Evolutionary conservation across 2,113 vertebrate genomes (phyloP), one percentile per base, ranked within the genome.

Genomic region (Datnioides undecimradiatus): DNA sequence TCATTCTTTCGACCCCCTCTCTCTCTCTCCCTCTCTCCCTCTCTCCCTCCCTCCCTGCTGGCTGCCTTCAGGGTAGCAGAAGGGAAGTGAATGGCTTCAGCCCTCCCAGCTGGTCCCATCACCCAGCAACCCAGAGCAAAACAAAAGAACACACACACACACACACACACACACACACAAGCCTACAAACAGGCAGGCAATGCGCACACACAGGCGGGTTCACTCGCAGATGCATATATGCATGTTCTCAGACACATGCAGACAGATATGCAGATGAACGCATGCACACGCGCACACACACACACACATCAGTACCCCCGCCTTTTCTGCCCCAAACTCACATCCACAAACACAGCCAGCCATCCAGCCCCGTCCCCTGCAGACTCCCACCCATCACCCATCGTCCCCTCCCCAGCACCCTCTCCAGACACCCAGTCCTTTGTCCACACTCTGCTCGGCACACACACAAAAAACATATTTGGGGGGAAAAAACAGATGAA

Each of bases 91-190:
- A 95, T 93, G 90, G 93, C 92, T 93, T 92, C 89, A 88, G 87
- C 93, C 92, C 93, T 93, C 91, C 91, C 95, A 95, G 95, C 95
- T 95, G 95, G 94, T 95, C 92, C 91, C 91, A 92, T 95, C 91
- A 91, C 94, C 93, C 93, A 80, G 94, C 94, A 95, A 95, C 94
- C 80, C 80, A 92, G 86, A 92, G 76, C 91, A 93, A 94, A 94
- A 95, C 94, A 94, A 95, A 93, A 91, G 92, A 93, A 89, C 81
- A 79, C 87, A 79, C 83, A 85, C 73, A 82, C 67, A 71, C 68
- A 46, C 51, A 38, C 45, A 63, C 57, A 65, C 76, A 62, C 76
- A 34, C 49, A 73, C 23, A 83, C 70, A 58, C 54, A 76, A 31
- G 41, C 60, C n/a, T n/a, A 54, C 25, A 36, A 51, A 75, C 80